phyloP scores from a whole-genome alignment of 2,797 vertebrate genomes.

The Hippocampus kuda region DNA sequence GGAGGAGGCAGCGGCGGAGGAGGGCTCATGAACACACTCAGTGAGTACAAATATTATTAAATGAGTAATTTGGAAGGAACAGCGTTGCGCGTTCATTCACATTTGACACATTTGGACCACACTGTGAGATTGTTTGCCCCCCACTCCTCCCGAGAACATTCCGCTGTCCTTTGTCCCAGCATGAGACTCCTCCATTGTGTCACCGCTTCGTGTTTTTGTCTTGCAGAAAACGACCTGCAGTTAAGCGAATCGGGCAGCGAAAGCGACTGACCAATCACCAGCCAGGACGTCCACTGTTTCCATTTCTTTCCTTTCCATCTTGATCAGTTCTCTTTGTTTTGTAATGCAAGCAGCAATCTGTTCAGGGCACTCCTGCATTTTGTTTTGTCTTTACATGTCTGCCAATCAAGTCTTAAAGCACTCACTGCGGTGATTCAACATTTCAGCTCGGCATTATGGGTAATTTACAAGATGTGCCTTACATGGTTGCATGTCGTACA shows the following conservation, averaged over 20 bases:
- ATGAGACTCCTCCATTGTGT: not conserved
- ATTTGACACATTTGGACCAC: not conserved
- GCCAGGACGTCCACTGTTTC: not conserved
- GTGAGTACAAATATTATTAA: slow-evolving; percentile 65
- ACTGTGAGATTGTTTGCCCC: not conserved
- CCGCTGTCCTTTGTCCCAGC: not conserved
- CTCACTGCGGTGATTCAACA: not conserved
- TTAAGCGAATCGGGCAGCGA: slow-evolving; percentile 94
- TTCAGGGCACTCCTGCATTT: not conserved
- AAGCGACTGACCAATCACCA: slow-evolving; percentile 71
- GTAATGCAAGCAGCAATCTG: not conserved
- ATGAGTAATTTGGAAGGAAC: too few species aligned
- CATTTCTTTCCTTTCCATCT: not conserved
- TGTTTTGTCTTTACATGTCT: not conserved
- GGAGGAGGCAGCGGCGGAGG: slow-evolving; percentile 44
- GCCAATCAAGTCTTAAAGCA: slow-evolving; percentile 1
- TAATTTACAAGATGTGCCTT: slow-evolving; percentile 6
- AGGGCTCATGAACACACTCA: slow-evolving; percentile 84
- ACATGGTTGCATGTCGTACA: not conserved
- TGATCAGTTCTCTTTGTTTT: not conserved
- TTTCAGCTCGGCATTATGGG: not conserved
- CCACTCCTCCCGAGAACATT: not conserved
- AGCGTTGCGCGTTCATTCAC: not conserved
- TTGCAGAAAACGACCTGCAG: slow-evolving; percentile 90
- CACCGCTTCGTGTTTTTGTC: slow-evolving; percentile 14